Evolutionary conservation across 2,797 vertebrate species (phyloP).

Genomic region (Craterocephalus amniculus): DNA sequence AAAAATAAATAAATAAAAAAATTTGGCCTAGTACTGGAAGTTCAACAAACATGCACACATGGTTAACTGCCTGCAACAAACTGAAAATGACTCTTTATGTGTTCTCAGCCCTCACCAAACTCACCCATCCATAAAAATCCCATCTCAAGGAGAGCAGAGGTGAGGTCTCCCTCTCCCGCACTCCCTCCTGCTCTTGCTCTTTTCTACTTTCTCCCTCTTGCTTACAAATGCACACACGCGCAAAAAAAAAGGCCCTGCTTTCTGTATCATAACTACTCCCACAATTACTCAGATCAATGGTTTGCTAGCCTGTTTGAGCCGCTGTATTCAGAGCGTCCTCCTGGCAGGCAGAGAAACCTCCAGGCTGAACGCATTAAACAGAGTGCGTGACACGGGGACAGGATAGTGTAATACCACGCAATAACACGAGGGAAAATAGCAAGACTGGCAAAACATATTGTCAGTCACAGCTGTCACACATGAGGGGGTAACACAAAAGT

Average conservation of each 20-base stretch:
- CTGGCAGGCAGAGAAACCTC: conserved; percentile 70
- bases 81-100: conserved; percentile 85
- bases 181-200: conserved; percentile 33
- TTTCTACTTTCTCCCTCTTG: conserved; percentile 59
- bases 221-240: conserved; percentile 66
- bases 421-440: conserved; percentile 70
- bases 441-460: conserved; percentile 73
- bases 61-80: conserved; percentile 83
- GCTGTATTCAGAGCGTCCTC: conserved; percentile 62
- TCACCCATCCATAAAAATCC: conserved; percentile 87
- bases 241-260: conserved; percentile 70
- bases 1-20: conserved; percentile 49
- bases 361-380: conserved; percentile 76
- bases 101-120: conserved; percentile 82
- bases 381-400: conserved; percentile 73
- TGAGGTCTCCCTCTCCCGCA: conserved; percentile 77
- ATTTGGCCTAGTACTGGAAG: conserved; percentile 74
- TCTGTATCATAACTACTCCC: conserved; percentile 84
- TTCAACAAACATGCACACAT: conserved; percentile 84
- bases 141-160: conserved; percentile 87
- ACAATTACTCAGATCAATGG: conserved; percentile 86
- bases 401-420: conserved; percentile 76
- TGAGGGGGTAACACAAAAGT: conserved; percentile 64
- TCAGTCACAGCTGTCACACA: conserved; percentile 78
- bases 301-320: conserved; percentile 77